Conservation (phyloP, 2,888 invertebrate genomes). For the Hofmannophila pseudospretella region DNA sequence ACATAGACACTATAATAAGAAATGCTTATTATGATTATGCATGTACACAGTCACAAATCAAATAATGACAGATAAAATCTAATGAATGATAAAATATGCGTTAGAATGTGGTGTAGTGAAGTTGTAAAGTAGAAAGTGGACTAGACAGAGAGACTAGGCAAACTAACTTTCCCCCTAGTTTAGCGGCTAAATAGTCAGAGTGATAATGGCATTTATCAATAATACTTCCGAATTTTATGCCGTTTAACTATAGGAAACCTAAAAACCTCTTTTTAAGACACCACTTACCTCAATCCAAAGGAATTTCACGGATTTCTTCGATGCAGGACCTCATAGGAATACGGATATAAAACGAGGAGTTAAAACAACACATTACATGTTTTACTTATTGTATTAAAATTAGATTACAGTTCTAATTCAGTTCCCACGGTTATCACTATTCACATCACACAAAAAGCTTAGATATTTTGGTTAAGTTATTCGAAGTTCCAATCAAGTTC, state of each 20-base stretch:
- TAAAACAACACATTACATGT: slow-evolving; percentile 37
- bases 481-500: slow-evolving; percentile 70
- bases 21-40: no score
- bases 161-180: slow-evolving; percentile 26
- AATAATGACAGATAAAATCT: no score
- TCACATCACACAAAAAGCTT: slow-evolving; percentile 63
- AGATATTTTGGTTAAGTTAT: slow-evolving; percentile 73
- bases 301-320: slow-evolving; percentile 32
- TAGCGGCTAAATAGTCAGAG: neutral
- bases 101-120: neutral
- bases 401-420: slow-evolving; percentile 35
- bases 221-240: neutral
- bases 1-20: no score
- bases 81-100: no score
- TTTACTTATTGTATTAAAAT: slow-evolving; percentile 49
- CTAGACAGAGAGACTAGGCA: slow-evolving; percentile 15
- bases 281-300: slow-evolving; percentile 35
- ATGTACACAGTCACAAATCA: no score
- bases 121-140: slow-evolving; percentile 33
- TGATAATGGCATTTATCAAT: neutral
- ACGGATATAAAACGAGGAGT: slow-evolving; percentile 28
- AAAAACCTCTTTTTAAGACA: slow-evolving; percentile 1
- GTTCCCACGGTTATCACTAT: slow-evolving; percentile 56
- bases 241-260: neutral
- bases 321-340: slow-evolving; percentile 18